These are phyloP conservation scores for Holothuria leucospilota DNA, from an alignment of 53 echinoderm and acorn worm species.

Conservation along the genomic window DNA sequence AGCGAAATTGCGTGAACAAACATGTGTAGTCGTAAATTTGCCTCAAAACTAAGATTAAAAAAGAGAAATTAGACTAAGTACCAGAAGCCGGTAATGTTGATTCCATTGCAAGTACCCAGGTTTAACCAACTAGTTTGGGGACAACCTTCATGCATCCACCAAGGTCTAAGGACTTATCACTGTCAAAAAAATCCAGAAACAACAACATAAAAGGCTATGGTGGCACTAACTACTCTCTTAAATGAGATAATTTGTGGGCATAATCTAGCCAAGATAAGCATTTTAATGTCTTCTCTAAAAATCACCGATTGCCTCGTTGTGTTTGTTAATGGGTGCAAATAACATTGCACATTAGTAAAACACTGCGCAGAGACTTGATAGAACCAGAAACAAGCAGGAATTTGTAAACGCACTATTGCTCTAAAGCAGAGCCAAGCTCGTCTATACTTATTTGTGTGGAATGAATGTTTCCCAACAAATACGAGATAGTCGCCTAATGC, in stretches of 20 bases:
- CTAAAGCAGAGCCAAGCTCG: slow-evolving; percentile 18
- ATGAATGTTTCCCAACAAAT: too few relatives aligned
- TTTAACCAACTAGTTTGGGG: slow-evolving; percentile 33
- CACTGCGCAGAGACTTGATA: slow-evolving; percentile 22
- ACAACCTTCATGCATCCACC: slow-evolving; percentile 27
- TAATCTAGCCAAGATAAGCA: slow-evolving; percentile 1
- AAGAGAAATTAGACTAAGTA: slow-evolving; percentile 16
- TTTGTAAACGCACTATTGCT: slow-evolving; percentile 23
- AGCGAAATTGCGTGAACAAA: background rate
- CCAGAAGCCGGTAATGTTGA: background rate
- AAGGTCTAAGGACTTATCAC: slow-evolving; percentile 24
- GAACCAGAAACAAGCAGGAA: slow-evolving; percentile 21
- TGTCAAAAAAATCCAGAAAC: slow-evolving; percentile 42
- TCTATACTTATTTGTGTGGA: slow-evolving; percentile 13
- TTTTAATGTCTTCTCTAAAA: slow-evolving; percentile 10
- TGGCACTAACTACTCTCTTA: too few relatives aligned
- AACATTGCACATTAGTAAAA: slow-evolving; percentile 28
- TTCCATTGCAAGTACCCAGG: too few relatives aligned
- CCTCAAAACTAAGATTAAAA: slow-evolving; percentile 13
- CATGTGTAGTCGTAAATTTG: too few relatives aligned
- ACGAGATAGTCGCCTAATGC: slow-evolving; percentile 38
- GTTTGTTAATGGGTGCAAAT: slow-evolving; percentile 9
- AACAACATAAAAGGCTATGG: slow-evolving; percentile 27
- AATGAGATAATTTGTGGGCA: too few relatives aligned
- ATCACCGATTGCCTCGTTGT: slow-evolving; percentile 36